Evolutionary conservation across 2,888 invertebrate genomes (phyloP).

Genomic region (Fissipunctia ypsillon): DNA sequence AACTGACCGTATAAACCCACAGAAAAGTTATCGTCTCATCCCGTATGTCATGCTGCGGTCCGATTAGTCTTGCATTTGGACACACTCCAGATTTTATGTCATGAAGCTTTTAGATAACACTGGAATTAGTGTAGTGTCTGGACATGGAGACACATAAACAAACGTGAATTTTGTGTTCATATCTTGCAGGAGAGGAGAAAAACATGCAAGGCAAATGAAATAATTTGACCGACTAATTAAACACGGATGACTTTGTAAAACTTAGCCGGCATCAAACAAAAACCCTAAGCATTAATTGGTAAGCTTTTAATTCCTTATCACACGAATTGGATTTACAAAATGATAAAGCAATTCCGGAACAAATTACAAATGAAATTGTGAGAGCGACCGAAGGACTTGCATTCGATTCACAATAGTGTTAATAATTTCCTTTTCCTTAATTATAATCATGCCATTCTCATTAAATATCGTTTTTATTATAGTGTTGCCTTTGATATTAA

Average conservation of each 20-base stretch:
- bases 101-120: constrained; percentile 47
- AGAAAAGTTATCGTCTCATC: constrained; percentile 25
- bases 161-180: constrained; percentile 10
- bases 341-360: neutral
- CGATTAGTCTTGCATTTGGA: constrained; percentile 49
- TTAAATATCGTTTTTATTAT: constrained; percentile 25
- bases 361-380: constrained; percentile 11
- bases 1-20: constrained; percentile 49
- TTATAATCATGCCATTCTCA: constrained; percentile 5
- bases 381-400: constrained; percentile 3
- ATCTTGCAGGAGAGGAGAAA: neutral
- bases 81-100: constrained; percentile 50
- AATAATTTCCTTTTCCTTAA: constrained; percentile 12
- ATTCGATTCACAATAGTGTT: neutral
- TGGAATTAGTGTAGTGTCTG: constrained; percentile 37
- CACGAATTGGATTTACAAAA: constrained; percentile 10
- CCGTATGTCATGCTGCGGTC: constrained; percentile 24
- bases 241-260: neutral
- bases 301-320: constrained; percentile 3
- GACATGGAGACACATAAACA: constrained; percentile 19
- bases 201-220: neutral
- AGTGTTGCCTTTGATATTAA: constrained; percentile 4
- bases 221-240: neutral
- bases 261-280: neutral
- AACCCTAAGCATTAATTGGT: neutral